Conservation (phyloP, 2,888 invertebrate genomes). For the Dichetophora obliterata region DNA sequence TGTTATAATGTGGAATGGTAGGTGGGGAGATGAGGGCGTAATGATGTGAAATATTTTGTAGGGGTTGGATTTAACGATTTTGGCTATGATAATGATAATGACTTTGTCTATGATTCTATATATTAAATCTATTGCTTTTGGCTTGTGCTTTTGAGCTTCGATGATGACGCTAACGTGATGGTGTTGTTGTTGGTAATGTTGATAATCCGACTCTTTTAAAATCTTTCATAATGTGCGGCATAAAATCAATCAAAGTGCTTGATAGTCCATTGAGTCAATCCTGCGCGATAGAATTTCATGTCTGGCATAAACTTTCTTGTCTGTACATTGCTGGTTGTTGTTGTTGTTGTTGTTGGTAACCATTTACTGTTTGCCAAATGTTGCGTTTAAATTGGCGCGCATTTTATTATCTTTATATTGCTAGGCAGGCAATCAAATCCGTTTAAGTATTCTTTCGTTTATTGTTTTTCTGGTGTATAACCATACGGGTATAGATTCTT, state of each 20-base stretch:
- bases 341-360: not conserved
- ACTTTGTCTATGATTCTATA: not conserved
- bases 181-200: not conserved
- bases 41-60: not conserved
- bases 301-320: not conserved
- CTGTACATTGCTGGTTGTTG: not conserved
- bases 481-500: not conserved
- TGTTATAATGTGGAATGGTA: not conserved
- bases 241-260: slow-evolving; percentile 26
- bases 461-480: not conserved
- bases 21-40: not conserved
- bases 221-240: slow-evolving; percentile 12
- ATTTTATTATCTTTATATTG: slow-evolving; percentile 12
- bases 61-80: not conserved
- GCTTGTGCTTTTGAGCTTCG: not conserved
- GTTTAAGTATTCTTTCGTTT: not conserved
- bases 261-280: not conserved
- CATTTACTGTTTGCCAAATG: not conserved
- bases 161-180: slow-evolving; percentile 5
- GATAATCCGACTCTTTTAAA: not conserved
- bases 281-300: not conserved
- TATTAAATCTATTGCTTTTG: not conserved
- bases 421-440: not conserved
- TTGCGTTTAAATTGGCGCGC: slow-evolving; percentile 16
- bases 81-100: slow-evolving; percentile 4